Evolutionary conservation across 2,888 invertebrate genomes (phyloP).

Genomic region (Tipula confusa): DNA sequence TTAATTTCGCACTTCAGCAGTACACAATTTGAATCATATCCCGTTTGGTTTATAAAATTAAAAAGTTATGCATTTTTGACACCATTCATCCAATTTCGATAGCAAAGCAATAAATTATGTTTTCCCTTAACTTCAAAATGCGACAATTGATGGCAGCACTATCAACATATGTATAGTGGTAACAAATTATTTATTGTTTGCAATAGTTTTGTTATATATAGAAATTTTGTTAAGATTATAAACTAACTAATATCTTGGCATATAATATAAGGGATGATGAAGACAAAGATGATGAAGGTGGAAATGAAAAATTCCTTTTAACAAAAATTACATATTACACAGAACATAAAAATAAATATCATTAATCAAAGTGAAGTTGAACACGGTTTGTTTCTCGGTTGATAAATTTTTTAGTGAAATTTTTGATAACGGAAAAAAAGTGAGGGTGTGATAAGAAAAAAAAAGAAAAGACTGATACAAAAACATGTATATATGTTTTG

Average conservation of each 20-base stretch:
- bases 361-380: slow-evolving; percentile 20
- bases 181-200: too few species aligned
- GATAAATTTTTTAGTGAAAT: not conserved
- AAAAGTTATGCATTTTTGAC: too few species aligned
- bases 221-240: not conserved
- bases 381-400: not conserved
- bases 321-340: not conserved
- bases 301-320: not conserved
- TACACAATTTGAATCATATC: too few species aligned
- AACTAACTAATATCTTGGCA: not conserved
- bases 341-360: not conserved
- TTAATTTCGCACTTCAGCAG: too few species aligned
- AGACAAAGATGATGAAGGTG: not conserved
- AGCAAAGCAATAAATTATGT: too few species aligned
- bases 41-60: too few species aligned
- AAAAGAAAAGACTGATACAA: not conserved
- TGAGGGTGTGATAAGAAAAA: not conserved
- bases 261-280: not conserved
- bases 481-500: not conserved
- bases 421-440: not conserved
- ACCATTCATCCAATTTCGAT: too few species aligned
- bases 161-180: too few species aligned
- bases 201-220: not conserved
- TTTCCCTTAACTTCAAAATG: too few species aligned
- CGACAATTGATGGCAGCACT: too few species aligned